Percentiles rank a stretch among this genome's conserved stretches.
phyloP scores from a whole-genome alignment of 1,140 invertebrate genomes.

The Diploscapter pachys region DNA sequence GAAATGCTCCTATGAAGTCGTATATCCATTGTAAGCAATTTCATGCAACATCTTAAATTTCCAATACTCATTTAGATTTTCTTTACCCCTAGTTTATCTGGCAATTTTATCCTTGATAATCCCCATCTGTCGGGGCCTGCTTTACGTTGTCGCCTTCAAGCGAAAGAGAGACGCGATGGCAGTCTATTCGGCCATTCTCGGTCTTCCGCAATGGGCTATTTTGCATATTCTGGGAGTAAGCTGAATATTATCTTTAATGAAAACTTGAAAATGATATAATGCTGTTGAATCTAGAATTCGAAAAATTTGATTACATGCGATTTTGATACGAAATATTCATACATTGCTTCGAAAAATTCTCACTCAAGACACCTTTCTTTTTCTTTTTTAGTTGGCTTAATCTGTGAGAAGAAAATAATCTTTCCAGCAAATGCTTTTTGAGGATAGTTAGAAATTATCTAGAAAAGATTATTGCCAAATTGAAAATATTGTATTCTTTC shows the following conservation, averaged over 20 bases:
- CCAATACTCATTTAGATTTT: slow-evolving; percentile 16
- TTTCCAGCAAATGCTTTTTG: too few species aligned
- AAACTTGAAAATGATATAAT: too few species aligned
- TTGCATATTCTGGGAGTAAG: slow-evolving; percentile 7
- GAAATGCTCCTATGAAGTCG: slow-evolving; percentile 29
- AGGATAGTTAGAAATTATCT: neutral
- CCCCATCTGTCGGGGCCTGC: slow-evolving; percentile 4
- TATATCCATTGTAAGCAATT: slow-evolving; percentile 27
- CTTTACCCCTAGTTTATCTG: slow-evolving; percentile 17
- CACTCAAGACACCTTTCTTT: too few species aligned
- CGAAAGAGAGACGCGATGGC: slow-evolving; percentile 12
- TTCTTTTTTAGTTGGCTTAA: too few species aligned
- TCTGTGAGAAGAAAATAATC: too few species aligned
- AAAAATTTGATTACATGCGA: too few species aligned
- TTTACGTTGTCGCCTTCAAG: slow-evolving; percentile 8
- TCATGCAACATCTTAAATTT: slow-evolving; percentile 1
- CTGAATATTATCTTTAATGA: too few species aligned
- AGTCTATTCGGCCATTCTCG: slow-evolving; percentile 13
- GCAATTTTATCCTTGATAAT: slow-evolving; percentile 12
- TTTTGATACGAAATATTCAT: too few species aligned
- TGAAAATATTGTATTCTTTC: neutral
- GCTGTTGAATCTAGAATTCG: too few species aligned
- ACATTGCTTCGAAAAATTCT: too few species aligned
- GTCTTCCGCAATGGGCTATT: slow-evolving; percentile 12
- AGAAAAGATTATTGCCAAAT: neutral